Conservation (phyloP, 2,797 vertebrate genomes). For the Decapterus maruadsi region DNA sequence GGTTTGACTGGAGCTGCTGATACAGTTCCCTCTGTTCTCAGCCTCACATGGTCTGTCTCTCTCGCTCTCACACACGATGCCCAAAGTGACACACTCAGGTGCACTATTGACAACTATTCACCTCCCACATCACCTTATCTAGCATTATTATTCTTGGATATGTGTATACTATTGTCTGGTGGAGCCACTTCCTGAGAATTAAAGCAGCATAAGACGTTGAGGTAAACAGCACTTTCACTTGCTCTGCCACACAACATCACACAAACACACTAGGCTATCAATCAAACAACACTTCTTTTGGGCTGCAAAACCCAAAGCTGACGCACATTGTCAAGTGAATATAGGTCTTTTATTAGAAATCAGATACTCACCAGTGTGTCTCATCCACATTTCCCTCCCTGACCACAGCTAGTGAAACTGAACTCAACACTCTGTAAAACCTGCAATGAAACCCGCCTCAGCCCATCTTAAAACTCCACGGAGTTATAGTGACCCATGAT, state of each 20-base stretch:
- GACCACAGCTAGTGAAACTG: slow-evolving; percentile 68
- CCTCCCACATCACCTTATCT: slow-evolving; percentile 20
- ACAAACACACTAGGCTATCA: slow-evolving; percentile 3
- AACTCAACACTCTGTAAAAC: slow-evolving; percentile 74
- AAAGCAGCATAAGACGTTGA: not conserved
- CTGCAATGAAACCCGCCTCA: slow-evolving; percentile 59
- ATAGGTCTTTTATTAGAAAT: slow-evolving; percentile 49
- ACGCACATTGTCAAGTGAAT: slow-evolving; percentile 22
- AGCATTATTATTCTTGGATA: slow-evolving; percentile 9
- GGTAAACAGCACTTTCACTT: slow-evolving; percentile 8
- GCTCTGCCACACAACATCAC: not conserved
- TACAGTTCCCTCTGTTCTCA: not conserved
- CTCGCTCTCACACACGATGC: not conserved
- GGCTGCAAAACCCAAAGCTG: slow-evolving; percentile 38
- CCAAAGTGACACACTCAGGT: slow-evolving; percentile 7
- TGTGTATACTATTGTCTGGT: not conserved
- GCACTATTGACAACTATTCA: not conserved
- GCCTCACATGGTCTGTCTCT: not conserved
- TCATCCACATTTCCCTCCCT: slow-evolving; percentile 34
- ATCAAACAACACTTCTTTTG: slow-evolving; percentile 34
- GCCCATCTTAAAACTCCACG: slow-evolving; percentile 19
- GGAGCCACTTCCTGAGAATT: not conserved
- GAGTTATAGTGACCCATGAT: slow-evolving; percentile 15
- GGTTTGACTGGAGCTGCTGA: slow-evolving; percentile 27
- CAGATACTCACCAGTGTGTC: slow-evolving; percentile 38